Evolutionary conservation across 1,140 invertebrate genomes (phyloP).

Genomic region (Trichonephila clavata): DNA sequence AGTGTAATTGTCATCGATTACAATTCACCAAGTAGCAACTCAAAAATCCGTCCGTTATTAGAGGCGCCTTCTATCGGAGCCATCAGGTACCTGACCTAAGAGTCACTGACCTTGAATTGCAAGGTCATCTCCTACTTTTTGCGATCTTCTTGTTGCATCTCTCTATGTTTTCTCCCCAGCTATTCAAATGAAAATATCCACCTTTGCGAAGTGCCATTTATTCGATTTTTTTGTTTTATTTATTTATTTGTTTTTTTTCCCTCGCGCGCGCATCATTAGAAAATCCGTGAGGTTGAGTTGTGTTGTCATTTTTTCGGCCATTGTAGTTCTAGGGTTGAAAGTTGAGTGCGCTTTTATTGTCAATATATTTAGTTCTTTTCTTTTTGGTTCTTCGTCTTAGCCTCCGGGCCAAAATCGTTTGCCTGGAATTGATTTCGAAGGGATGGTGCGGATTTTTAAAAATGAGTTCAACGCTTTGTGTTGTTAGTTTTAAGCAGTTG

Average conservation of each 20-base stretch:
- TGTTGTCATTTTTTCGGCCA: background rate
- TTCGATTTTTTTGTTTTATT: background rate
- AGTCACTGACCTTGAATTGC: conserved; percentile 61
- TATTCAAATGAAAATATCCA: conserved; percentile 13
- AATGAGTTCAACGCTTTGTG: conserved; percentile 5
- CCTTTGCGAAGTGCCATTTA: conserved; percentile 6
- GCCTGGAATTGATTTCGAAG: background rate
- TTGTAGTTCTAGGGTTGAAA: background rate
- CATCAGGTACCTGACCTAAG: conserved; percentile 44
- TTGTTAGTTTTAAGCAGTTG: background rate
- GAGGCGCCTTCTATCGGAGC: conserved; percentile 48
- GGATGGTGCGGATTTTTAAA: background rate
- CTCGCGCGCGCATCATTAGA: conserved; percentile 20
- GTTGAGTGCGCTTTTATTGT: conserved; percentile 44
- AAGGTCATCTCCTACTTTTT: conserved; percentile 33
- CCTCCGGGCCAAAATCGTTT: background rate
- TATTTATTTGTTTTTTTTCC: conserved; percentile 14
- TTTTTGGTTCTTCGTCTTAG: background rate
- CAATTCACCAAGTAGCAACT: conserved; percentile 12
- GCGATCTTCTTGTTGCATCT: conserved; percentile 4
- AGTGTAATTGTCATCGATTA: conserved; percentile 46
- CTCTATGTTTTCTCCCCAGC: background rate
- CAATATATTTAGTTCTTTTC: background rate
- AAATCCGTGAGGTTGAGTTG: background rate
- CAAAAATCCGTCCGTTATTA: conserved; percentile 40